These are phyloP conservation scores for Tadarida brasiliensis DNA, from an alignment of 2,797 vertebrate genomes.

Conservation along the genomic window DNA sequence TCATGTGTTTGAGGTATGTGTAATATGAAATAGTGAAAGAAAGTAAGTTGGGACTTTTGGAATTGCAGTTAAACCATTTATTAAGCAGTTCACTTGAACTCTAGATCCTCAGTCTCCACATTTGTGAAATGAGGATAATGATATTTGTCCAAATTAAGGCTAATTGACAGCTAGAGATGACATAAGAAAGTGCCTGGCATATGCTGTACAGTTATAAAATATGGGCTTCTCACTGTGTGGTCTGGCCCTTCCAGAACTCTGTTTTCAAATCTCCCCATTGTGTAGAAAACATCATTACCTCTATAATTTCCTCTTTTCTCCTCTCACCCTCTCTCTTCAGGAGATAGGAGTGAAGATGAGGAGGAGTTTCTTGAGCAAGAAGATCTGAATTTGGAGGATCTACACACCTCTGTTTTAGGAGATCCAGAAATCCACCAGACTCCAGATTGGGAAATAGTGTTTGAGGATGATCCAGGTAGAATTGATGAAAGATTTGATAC, in stretches of 20 bases:
- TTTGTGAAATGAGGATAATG: constrained; percentile 29
- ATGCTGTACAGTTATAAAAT: background rate
- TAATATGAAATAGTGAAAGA: background rate
- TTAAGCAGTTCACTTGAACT: background rate
- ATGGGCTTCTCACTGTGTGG: background rate
- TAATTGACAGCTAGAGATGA: background rate
- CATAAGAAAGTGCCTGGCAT: background rate
- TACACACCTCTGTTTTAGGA: constrained; percentile 23
- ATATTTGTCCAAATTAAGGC: background rate
- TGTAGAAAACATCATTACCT: background rate
- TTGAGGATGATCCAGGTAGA: constrained; percentile 69
- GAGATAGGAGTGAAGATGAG: constrained; percentile 76
- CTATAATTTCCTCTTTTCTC: background rate
- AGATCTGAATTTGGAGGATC: constrained; percentile 40
- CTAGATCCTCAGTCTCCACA: background rate
- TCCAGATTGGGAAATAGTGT: constrained; percentile 74
- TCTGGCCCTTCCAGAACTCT: background rate
- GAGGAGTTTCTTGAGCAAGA: constrained; percentile 67
- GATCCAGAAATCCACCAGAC: constrained; percentile 73
- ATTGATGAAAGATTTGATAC: constrained; percentile 64
- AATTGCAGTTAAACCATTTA: background rate
- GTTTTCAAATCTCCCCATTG: background rate
- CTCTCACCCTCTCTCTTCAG: constrained; percentile 38
- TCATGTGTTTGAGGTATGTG: background rate
- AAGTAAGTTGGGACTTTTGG: background rate